Percentiles rank a stretch among this genome's conserved stretches.
These are phyloP conservation scores for Sinotaia quadrata DNA, from an alignment of 2,888 invertebrate genomes.

Conservation along the genomic window DNA sequence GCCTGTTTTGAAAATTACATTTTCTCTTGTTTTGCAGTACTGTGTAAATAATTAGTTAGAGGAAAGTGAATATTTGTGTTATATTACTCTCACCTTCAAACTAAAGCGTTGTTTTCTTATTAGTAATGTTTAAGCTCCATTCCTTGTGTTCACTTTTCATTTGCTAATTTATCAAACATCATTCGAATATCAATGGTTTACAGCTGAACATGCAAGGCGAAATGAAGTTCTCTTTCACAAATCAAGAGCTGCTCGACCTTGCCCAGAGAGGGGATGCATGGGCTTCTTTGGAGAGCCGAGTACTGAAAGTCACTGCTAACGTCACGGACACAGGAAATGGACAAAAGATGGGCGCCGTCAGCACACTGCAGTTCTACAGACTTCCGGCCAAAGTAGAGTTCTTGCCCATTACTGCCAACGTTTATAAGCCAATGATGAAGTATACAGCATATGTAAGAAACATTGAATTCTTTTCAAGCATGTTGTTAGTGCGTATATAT, in stretches of 20 bases:
- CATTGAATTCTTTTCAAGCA: no score
- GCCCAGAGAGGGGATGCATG: background rate
- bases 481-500: no score
- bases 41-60: no score
- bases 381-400: background rate
- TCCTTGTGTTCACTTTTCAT: no score
- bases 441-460: conserved; percentile 25
- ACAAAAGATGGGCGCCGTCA: background rate
- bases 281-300: background rate
- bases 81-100: no score
- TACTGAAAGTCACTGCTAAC: conserved; percentile 3
- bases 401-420: conserved; percentile 6
- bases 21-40: no score
- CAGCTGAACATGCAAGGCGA: conserved; percentile 22
- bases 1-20: no score
- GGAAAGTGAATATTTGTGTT: no score
- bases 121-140: no score
- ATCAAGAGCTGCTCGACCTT: background rate
- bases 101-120: no score
- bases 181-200: no score
- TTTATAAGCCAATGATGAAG: conserved; percentile 16
- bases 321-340: conserved; percentile 23
- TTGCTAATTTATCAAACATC: no score
- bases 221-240: background rate
- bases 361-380: background rate